Evolutionary conservation across 2,888 invertebrate species (phyloP), one percentile per base, ranked within the genome.

Genomic region (Morpho helenor): DNA sequence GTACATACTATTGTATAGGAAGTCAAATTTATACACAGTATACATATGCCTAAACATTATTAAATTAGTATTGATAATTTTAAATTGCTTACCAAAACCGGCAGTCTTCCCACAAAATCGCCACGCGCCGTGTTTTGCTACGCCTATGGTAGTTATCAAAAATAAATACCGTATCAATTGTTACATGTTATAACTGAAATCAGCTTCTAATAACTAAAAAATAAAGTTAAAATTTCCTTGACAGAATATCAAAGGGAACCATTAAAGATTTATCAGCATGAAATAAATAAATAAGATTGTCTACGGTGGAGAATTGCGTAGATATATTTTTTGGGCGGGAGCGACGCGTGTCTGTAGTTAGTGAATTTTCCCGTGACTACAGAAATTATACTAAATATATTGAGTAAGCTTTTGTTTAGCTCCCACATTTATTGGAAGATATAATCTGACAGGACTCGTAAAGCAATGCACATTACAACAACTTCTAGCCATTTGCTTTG

Each of bases 251-350:
- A 45, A 31, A 67, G 66, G 70, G 70, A 67, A 60, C 57, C 61
- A 63, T 66, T 55, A 51, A 67, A 68, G 66, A 70, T 74, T 74
- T 73, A 80, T 78, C 77, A 70, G 79, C 81, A 78, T 82, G 74
- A 79, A 81, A 83, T 82, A 78, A 78, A 82, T 82, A 84, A 84
- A 84, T 81, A 82, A 76, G 74, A 82, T 80, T 77, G 71, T 75
- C 68, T 76, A 73, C 70, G 76, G 78, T 77, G 70, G 68, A 66
- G 72, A 77, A 79, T 79, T 73, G 76, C 72, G 65, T 67, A 65
- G 73, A 77, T 79, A 75, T 83, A 89, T 86, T 76, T 72, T 66
- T 65, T 73, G 84, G 89, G 89, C 88, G 89, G 80, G 75, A 65
- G 51, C 58, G 73, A 50, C 87, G 81, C 86, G 89, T 86, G 89